Conservation (phyloP, 2,888 invertebrate genomes). For the Erebia palarica region DNA sequence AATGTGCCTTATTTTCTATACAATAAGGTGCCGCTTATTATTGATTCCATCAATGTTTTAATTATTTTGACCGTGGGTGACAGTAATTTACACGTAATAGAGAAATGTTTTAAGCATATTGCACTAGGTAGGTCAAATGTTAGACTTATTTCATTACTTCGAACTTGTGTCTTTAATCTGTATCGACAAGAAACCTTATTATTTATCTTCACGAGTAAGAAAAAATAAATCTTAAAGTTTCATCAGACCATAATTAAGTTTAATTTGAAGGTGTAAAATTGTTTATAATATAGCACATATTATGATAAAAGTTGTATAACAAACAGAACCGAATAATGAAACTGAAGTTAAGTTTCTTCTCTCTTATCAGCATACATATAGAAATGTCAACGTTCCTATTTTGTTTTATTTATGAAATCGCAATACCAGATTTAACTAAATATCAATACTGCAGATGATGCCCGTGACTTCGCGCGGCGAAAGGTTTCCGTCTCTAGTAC, state of each 20-base stretch:
- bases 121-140: conserved; percentile 36
- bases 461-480: too few relatives aligned
- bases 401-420: too few relatives aligned
- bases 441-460: too few relatives aligned
- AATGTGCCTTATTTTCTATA: not conserved
- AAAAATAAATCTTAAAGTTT: not conserved
- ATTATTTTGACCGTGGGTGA: conserved; percentile 16
- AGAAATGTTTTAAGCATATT: conserved; percentile 33
- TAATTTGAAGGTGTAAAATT: not conserved
- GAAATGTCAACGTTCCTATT: too few relatives aligned
- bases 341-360: too few relatives aligned
- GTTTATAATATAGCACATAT: too few relatives aligned
- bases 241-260: not conserved
- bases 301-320: not conserved
- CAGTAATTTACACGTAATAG: conserved; percentile 29
- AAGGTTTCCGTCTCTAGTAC: too few relatives aligned
- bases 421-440: too few relatives aligned
- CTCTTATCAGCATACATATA: too few relatives aligned
- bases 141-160: conserved; percentile 14
- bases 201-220: too few relatives aligned
- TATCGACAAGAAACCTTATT: too few relatives aligned
- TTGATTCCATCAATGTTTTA: not conserved
- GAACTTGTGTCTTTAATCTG: too few relatives aligned
- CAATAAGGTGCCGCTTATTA: not conserved
- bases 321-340: not conserved